Evolutionary conservation across 2,888 invertebrate species (phyloP).

Genomic region (Campoplex nolae): DNA sequence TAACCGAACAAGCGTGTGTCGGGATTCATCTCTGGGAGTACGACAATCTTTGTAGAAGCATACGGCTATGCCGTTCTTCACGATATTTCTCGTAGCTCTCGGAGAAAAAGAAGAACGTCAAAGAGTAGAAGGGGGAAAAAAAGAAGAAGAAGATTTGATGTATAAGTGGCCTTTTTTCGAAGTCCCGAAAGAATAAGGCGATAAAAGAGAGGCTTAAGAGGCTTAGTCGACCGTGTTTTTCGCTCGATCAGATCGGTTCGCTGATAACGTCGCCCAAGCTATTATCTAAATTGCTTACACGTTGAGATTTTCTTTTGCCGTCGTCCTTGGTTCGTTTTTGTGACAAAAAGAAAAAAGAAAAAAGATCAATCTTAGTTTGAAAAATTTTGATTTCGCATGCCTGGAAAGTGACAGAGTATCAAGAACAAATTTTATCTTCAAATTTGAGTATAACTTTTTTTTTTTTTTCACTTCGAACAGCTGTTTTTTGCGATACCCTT

Average conservation of each 20-base stretch:
- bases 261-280: slow-evolving; percentile 64
- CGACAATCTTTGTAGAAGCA: not conserved
- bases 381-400: not conserved
- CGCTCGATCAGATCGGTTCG: slow-evolving; percentile 63
- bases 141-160: slow-evolving; percentile 34
- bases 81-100: not conserved
- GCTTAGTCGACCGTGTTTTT: slow-evolving; percentile 36
- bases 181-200: slow-evolving; percentile 65
- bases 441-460: too few species aligned
- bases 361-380: not conserved
- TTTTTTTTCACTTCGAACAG: not conserved
- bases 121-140: not conserved
- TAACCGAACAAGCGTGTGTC: not conserved
- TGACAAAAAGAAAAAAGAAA: not conserved
- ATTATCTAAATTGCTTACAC: slow-evolving; percentile 67
- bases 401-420: not conserved
- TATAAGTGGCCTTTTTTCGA: slow-evolving; percentile 55
- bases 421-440: not conserved
- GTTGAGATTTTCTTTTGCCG: slow-evolving; percentile 17
- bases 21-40: not conserved
- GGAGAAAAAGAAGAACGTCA: slow-evolving; percentile 16
- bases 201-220: slow-evolving; percentile 66
- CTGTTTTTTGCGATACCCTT: not conserved
- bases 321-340: not conserved
- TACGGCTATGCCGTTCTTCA: not conserved